These are phyloP conservation scores for Drosophila mojavensis DNA, from an alignment of 1,140 invertebrate species.

Conservation along the genomic window DNA sequence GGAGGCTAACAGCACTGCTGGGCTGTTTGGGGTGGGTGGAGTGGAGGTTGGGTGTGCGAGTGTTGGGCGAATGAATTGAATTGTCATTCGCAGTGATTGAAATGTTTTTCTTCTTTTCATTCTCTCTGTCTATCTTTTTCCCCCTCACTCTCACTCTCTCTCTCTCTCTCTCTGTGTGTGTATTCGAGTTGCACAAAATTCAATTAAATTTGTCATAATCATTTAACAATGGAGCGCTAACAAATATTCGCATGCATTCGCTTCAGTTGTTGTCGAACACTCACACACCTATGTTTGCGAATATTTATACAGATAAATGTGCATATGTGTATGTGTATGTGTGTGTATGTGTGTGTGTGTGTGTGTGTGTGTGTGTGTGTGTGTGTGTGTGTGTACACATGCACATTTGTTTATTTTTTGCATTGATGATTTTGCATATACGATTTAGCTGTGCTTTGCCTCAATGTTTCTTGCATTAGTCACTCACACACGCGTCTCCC, in stretches of 20 bases:
- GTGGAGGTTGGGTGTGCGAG: background rate
- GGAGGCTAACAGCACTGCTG: no score
- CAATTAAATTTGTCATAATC: constrained; percentile 77
- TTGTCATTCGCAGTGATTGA: constrained; percentile 30
- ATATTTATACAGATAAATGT: background rate
- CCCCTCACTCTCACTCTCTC: background rate
- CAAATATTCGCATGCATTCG: constrained; percentile 47
- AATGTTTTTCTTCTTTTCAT: background rate
- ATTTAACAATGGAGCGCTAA: constrained; percentile 71
- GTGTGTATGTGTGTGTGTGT: constrained; percentile 15
- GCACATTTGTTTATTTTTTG: no score
- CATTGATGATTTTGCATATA: no score
- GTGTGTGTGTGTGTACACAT: constrained; percentile 4
- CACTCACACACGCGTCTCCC: no score
- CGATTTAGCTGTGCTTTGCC: no score
- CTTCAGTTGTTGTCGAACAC: constrained; percentile 39
- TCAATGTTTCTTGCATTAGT: no score
- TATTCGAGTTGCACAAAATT: constrained; percentile 51
- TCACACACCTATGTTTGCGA: background rate
- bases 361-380: background rate
- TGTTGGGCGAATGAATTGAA: constrained; percentile 25
- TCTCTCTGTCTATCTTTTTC: background rate
- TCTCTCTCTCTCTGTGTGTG: background rate
- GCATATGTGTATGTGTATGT: background rate
- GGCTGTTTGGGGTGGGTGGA: no score